Conservation (phyloP, 2,113 vertebrate genomes). For the human (Homo sapiens) region DNA sequence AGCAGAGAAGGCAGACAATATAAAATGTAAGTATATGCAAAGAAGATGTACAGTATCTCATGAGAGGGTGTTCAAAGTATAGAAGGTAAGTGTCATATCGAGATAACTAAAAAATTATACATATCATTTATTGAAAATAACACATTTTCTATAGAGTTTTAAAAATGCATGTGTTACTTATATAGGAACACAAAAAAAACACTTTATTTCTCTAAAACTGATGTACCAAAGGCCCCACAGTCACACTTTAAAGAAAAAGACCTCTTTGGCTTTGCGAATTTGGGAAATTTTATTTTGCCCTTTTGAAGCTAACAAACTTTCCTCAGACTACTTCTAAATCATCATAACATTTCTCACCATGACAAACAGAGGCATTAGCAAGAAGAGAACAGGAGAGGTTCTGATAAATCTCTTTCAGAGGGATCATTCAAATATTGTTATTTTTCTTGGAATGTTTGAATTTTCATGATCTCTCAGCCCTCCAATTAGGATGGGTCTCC, state of each 20-base stretch:
- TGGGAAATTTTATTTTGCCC: neutral
- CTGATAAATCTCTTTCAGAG: neutral
- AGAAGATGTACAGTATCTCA: neutral
- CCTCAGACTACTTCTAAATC: neutral
- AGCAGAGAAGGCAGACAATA: neutral
- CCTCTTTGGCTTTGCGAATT: neutral
- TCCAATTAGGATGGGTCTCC: neutral
- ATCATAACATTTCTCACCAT: neutral
- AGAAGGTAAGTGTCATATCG: neutral
- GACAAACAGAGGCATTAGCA: neutral
- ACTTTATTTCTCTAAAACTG: neutral
- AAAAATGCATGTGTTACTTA: neutral
- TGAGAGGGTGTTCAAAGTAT: neutral
- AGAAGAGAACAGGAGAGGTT: neutral
- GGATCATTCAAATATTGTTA: neutral
- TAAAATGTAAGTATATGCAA: neutral
- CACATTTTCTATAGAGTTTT: neutral
- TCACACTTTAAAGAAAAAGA: neutral
- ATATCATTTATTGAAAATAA: neutral
- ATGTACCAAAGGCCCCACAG: neutral
- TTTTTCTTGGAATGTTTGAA: neutral
- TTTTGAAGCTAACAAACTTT: neutral
- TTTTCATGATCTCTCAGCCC: neutral
- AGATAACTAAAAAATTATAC: neutral
- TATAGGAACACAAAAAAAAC: neutral